Evolutionary conservation across 2,797 vertebrate species (phyloP), one percentile per base, ranked within the genome.

Genomic region (Harpagifer antarcticus): DNA sequence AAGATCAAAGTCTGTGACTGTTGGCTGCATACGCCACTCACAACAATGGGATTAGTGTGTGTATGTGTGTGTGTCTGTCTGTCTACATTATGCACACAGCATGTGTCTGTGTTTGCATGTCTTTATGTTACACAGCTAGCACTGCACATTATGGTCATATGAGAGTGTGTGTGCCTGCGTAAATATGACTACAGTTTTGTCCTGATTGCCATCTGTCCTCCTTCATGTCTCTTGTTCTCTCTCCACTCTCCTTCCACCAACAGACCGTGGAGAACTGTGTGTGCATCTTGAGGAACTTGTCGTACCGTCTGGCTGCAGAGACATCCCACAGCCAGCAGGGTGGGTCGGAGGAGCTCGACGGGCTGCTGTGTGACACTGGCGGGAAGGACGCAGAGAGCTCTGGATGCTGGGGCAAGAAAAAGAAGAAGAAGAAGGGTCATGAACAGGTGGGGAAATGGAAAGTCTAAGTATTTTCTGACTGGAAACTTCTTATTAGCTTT

Each of bases 181-280:
- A 23, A 15, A 20, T 72, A 42, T 20, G 15, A 44, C 2, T 63
- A 31, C 44, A 52, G 44, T 52, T 16, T 13, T 59, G 8, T 65
- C 27, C 49, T 55, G 27, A 27, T 56, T 76, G 50, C 66, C 79
- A 67, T 63, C 42, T 74, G 20, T 53, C 20, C 27, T 60, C 52
- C 42, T 53, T 64, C 27, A 44, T 74, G 31, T 43, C 9, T 50
- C 17, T 53, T 33, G 9, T 31, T 42, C 37, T n/a, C n/a, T 63
- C 15, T 69, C 47, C 17, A 14, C 55, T 10, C 11, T 63, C 33
- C 15, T 23, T 37, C 48, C 1, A 5, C 27, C 44, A 4, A 49
- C 88, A 99, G 98, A 99, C 98, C 80, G 96, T 99, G 71, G 98
- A 99, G 95, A 99, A 99, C 96, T 97, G 98, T 88, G 98, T 99